Percentiles rank a stretch among this genome's conserved stretches.
These are phyloP conservation scores for Bujurquina vittata DNA, from an alignment of 2,113 vertebrate genomes.

Conservation along the genomic window DNA sequence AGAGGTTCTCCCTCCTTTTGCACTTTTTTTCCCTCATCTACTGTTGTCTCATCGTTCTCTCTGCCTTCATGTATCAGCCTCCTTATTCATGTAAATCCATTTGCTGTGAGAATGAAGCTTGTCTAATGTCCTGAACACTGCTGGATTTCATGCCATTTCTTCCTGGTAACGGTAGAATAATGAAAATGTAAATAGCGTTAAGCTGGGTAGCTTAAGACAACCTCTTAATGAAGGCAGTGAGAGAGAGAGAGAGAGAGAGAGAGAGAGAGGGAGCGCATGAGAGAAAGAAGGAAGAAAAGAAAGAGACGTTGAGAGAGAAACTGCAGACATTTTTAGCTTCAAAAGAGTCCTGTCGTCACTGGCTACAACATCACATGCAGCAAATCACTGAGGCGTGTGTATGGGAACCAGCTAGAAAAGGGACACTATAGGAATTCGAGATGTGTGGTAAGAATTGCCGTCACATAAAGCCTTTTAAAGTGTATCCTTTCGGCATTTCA, in stretches of 20 bases:
- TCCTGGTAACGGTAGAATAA: conserved; percentile 78
- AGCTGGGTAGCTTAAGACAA: conserved; percentile 78
- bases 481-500: conserved; percentile 49
- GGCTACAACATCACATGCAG: conserved; percentile 50
- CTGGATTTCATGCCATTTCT: conserved; percentile 79
- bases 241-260: conserved; percentile 26
- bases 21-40: conserved; percentile 22
- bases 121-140: conserved; percentile 80
- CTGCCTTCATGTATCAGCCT: conserved; percentile 68
- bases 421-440: conserved; percentile 45
- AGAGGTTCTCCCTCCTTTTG: conserved; percentile 22
- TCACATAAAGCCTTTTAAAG: conserved; percentile 36
- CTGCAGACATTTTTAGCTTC: conserved; percentile 50
- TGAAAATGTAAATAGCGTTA: conserved; percentile 82
- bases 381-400: conserved; percentile 31
- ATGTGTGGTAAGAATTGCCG: conserved; percentile 41
- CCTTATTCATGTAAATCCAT: conserved; percentile 81
- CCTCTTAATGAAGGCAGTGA: conserved; percentile 75
- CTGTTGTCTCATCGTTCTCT: conserved; percentile 52
- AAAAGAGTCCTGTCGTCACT: conserved; percentile 47
- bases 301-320: neutral
- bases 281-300: conserved; percentile 5
- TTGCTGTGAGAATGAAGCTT: conserved; percentile 78
- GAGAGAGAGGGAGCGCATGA: neutral
- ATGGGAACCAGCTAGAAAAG: conserved; percentile 51